Evolutionary conservation across 1,140 invertebrate species (phyloP), one percentile per base, ranked within the genome.

Genomic region (Aplysia californica): DNA sequence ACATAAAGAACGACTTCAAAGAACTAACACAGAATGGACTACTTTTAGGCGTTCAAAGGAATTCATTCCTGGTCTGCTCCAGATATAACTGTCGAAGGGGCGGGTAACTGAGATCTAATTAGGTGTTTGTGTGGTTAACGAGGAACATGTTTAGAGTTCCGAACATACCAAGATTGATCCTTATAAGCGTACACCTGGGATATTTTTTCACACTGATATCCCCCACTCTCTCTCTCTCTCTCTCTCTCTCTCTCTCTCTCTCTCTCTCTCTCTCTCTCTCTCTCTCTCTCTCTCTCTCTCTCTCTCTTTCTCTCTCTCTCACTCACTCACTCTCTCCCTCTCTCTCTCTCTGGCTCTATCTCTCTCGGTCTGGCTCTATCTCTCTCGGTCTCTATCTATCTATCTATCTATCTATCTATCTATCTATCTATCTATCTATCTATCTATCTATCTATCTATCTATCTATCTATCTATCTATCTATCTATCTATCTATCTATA

Each of bases 251-350:
- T 15, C 58, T 61, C 58, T 61, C 58, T 61, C 58, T 26, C 58
- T 26, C 58, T 61, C 58, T 61, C 26, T 61, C 58, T 61, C 58
- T 61, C 26, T 61, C 26, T 18, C 58, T 61, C 58, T 61, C 58
- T 61, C 58, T 26, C 58, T 61, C 58, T 61, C 58, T 61, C 58
- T 61, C 58, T 61, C 58, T 50, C 44, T 50, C 44, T 50, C 44
- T 61, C 58, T 61, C 58, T 61, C 58, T 20, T 26, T 50, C n/a
- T 61, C 58, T 61, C 15, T 61, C 15, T 66, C 23, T 66, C 64
- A 10, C 15, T 23, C 35, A 18, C 15, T 66, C 23, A 33, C 15
- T 66, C 64, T 36, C 10, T 61, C 58, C 26, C 26, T 31, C 15
- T 61, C 10, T 61, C 58, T 61, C 10, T 61, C 58, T 61, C 10